phyloP scores from a whole-genome alignment of 2,888 invertebrate species.

The Pterostichus madidus region DNA sequence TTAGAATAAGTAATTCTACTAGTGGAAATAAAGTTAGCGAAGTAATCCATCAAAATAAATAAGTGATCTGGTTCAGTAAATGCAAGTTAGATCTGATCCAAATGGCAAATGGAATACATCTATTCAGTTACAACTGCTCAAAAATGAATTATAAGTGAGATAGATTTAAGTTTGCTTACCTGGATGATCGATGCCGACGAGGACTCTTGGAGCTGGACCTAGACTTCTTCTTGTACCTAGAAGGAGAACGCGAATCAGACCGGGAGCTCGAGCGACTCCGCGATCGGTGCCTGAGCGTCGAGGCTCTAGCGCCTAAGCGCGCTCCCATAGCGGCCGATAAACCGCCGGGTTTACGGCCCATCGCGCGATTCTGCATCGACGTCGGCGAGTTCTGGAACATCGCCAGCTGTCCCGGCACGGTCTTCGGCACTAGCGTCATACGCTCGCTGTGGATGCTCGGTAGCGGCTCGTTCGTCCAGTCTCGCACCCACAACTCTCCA shows the following conservation, averaged over 20 bases:
- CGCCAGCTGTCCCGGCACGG: constrained; percentile 80
- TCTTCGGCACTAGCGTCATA: constrained; percentile 83
- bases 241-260: constrained; percentile 75
- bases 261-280: constrained; percentile 71
- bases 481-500: constrained; percentile 92
- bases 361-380: constrained; percentile 70
- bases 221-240: constrained; percentile 71
- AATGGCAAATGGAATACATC: too few species aligned
- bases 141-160: too few species aligned
- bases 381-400: constrained; percentile 80
- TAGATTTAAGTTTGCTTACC: too few species aligned
- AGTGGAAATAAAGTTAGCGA: too few species aligned
- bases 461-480: constrained; percentile 96
- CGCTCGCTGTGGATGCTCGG: constrained; percentile 92
- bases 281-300: constrained; percentile 74
- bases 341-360: constrained; percentile 73
- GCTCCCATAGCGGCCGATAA: constrained; percentile 81
- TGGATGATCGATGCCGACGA: constrained; percentile 73
- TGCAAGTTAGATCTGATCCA: too few species aligned
- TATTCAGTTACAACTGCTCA: too few species aligned
- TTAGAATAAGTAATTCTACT: too few species aligned
- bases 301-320: constrained; percentile 79
- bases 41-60: too few species aligned
- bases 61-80: too few species aligned
- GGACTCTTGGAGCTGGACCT: constrained; percentile 72